Conservation (phyloP, 2,113 vertebrate genomes). For the Chloropsis cyanopogon region DNA sequence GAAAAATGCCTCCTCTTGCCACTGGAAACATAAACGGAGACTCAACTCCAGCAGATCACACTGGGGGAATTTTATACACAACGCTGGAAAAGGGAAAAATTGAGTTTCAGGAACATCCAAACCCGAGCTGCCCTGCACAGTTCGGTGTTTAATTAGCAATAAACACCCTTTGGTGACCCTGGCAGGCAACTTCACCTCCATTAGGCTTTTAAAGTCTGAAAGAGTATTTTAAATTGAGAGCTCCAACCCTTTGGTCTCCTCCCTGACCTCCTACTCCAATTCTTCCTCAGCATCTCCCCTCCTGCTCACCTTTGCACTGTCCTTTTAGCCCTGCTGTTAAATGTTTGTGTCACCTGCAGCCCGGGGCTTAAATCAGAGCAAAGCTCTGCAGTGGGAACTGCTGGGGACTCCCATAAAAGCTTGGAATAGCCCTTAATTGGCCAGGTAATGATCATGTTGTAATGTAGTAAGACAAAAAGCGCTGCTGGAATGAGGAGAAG, state of each 20-base stretch:
- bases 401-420: neutral
- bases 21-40: neutral
- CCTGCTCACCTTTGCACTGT: neutral
- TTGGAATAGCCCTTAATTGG: neutral
- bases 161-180: neutral
- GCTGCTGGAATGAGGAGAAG: neutral
- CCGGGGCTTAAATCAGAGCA: neutral
- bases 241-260: neutral
- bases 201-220: neutral
- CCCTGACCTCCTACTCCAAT: neutral
- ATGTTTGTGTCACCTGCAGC: neutral
- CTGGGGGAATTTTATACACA: neutral
- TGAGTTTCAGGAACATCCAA: neutral
- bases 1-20: neutral
- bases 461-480: fast-evolving
- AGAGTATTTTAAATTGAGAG: neutral
- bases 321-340: neutral
- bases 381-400: neutral
- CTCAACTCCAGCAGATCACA: neutral
- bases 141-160: neutral
- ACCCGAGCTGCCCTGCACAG: neutral
- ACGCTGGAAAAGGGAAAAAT: neutral
- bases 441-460: neutral
- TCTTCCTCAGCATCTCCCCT: neutral
- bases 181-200: neutral